These are phyloP conservation scores for Leguminivora glycinivorella DNA, from an alignment of 1,140 invertebrate genomes.

Conservation along the genomic window DNA sequence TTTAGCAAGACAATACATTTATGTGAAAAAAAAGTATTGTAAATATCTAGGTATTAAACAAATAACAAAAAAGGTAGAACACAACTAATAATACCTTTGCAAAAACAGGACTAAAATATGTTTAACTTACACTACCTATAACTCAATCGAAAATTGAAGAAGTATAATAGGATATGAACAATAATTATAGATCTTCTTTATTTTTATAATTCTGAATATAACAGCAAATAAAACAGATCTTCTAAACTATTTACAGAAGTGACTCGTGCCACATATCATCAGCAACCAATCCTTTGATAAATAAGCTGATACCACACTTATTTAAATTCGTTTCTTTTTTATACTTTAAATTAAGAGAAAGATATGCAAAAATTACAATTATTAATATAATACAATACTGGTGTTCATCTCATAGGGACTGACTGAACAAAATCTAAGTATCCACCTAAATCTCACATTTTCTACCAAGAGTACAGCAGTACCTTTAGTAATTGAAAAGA, in stretches of 20 bases:
- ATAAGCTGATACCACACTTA: background rate
- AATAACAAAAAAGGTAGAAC: constrained; percentile 2
- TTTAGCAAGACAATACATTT: background rate
- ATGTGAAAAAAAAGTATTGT: background rate
- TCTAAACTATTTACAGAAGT: constrained; percentile 18
- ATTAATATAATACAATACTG: constrained; percentile 11
- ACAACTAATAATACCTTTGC: background rate
- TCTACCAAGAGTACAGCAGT: background rate
- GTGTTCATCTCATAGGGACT: background rate
- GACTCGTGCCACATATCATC: constrained; percentile 3
- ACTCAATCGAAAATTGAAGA: background rate
- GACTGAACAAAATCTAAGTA: background rate
- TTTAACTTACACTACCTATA: background rate
- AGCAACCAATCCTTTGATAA: background rate
- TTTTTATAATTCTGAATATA: background rate
- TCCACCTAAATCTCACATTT: background rate
- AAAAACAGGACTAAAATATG: background rate
- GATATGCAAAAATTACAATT: background rate
- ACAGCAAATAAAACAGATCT: constrained; percentile 22
- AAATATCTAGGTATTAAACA: background rate
- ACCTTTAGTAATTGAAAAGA: too few species aligned
- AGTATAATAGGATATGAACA: background rate
- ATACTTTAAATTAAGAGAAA: background rate
- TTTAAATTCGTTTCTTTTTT: background rate
- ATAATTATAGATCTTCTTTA: too few species aligned